Percentiles rank a stretch among this genome's conserved stretches.
Conservation (phyloP, 2,888 invertebrate species). For the Cactoblastis cactorum region DNA sequence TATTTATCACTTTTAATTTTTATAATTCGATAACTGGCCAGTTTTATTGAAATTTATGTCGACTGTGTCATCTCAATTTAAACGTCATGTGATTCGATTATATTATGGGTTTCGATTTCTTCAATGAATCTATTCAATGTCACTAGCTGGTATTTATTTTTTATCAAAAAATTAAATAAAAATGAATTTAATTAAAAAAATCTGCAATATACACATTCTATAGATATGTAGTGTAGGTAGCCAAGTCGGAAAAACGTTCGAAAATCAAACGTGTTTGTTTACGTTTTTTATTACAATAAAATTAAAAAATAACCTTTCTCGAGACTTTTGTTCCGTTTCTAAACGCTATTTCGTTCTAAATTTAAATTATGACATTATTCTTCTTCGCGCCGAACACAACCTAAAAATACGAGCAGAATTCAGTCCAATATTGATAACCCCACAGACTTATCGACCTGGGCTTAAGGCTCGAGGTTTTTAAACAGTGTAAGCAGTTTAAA, state of each 20-base stretch:
- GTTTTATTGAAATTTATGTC: constrained; percentile 72
- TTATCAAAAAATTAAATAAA: too few species aligned
- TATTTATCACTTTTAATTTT: constrained; percentile 79
- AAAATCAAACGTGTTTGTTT: too few species aligned
- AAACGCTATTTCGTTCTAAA: too few species aligned
- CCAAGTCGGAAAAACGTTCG: too few species aligned
- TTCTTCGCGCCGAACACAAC: neutral
- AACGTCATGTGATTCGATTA: constrained; percentile 62
- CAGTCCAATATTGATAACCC: constrained; percentile 10
- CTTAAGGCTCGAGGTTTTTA: constrained; percentile 16
- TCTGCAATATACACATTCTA: too few species aligned
- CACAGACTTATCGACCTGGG: constrained; percentile 18
- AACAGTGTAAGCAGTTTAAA: constrained; percentile 22
- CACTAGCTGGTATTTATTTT: neutral
- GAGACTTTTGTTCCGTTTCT: too few species aligned
- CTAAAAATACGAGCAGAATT: neutral
- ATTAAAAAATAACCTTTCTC: too few species aligned
- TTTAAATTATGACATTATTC: too few species aligned
- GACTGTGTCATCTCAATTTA: constrained; percentile 62
- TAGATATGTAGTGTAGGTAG: too few species aligned
- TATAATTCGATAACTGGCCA: constrained; percentile 72
- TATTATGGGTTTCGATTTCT: constrained; percentile 27
- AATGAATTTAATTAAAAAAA: too few species aligned
- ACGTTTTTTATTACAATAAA: too few species aligned
- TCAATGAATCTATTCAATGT: constrained; percentile 10